Conservation (phyloP, 2,888 invertebrate species). For the Ganaspis brasiliensis region DNA sequence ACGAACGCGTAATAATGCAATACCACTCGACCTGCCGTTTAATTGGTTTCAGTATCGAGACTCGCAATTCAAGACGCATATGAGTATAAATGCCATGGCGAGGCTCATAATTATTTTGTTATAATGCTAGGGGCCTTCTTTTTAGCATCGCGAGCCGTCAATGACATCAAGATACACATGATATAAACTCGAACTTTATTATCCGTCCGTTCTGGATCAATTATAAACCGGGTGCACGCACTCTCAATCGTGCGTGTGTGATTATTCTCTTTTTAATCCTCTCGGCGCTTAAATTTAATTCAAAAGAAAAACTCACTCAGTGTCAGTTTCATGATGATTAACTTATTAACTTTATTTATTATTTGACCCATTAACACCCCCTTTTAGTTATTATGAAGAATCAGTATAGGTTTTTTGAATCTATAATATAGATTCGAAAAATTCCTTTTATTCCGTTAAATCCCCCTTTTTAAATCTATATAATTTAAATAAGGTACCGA, state of each 20-base stretch:
- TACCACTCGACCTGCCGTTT: neutral
- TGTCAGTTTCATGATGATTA: too few species aligned
- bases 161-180: slow-evolving; percentile 7
- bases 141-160: neutral
- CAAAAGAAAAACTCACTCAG: too few species aligned
- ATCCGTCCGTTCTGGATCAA: slow-evolving; percentile 30
- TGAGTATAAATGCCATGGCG: neutral
- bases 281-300: neutral
- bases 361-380: too few species aligned
- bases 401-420: too few species aligned
- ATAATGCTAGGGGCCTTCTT: slow-evolving; percentile 8
- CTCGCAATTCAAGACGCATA: neutral
- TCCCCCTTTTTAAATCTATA: too few species aligned
- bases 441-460: too few species aligned
- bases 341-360: too few species aligned
- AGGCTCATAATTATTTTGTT: neutral
- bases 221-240: slow-evolving; percentile 39
- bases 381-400: too few species aligned
- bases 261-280: slow-evolving; percentile 3
- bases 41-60: slow-evolving; percentile 5
- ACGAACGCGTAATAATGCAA: slow-evolving; percentile 24
- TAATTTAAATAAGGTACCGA: too few species aligned
- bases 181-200: slow-evolving; percentile 27
- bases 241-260: slow-evolving; percentile 12
- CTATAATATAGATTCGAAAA: too few species aligned